phyloP scores from a whole-genome alignment of 2,888 invertebrate species.

The Anticlea derivata region DNA sequence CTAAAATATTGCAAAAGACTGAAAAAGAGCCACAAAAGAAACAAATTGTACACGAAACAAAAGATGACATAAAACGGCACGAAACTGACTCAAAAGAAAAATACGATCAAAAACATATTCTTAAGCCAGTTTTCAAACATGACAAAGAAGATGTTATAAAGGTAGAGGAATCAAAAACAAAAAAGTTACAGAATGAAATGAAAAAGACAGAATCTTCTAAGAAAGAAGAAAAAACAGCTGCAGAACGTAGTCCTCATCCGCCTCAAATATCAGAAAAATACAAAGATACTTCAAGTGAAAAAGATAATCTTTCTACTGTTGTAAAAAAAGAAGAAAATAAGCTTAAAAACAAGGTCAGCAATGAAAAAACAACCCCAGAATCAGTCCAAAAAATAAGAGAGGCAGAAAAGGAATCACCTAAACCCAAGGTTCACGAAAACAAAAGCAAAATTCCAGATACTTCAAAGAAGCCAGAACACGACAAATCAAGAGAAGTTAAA shows the following conservation, averaged over 20 bases:
- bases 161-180: conserved; percentile 2
- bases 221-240: conserved; percentile 27
- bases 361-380: conserved; percentile 37
- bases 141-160: conserved; percentile 23
- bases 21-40: conserved; percentile 9
- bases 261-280: conserved; percentile 12
- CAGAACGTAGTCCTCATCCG: conserved; percentile 8
- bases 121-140: conserved; percentile 7
- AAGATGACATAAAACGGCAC: not conserved
- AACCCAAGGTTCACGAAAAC: conserved; percentile 34
- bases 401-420: conserved; percentile 18
- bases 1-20: conserved; percentile 4
- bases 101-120: conserved; percentile 19
- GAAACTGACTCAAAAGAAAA: conserved; percentile 22
- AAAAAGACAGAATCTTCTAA: conserved; percentile 30
- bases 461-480: conserved; percentile 1
- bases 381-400: conserved; percentile 23
- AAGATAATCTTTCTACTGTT: conserved; percentile 9
- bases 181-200: conserved; percentile 12
- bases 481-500: conserved; percentile 17
- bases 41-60: not conserved
- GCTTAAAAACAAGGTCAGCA: conserved; percentile 32
- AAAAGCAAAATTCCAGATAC: conserved; percentile 17
- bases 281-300: conserved; percentile 10
- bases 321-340: conserved; percentile 40